Percentiles rank a stretch among this genome's conserved stretches.
Conservation (phyloP, 2,113 vertebrate species). For the Cyrtonyx montezumae region DNA sequence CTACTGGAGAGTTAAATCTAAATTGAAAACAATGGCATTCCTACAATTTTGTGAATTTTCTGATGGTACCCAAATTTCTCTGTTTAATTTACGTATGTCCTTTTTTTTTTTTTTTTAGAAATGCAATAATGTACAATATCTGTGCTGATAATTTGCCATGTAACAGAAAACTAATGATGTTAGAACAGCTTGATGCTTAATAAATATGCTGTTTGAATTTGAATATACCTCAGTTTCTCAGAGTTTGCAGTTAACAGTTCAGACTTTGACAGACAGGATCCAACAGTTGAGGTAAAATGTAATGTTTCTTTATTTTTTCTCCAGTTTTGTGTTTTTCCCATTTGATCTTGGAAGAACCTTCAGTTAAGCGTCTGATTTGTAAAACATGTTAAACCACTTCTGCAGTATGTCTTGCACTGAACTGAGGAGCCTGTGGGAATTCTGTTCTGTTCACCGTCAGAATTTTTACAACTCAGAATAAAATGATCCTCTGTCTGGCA, state of each 20-base stretch:
- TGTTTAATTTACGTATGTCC: background rate
- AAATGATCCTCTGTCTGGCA: background rate
- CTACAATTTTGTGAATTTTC: background rate
- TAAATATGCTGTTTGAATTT: background rate
- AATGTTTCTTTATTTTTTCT: background rate
- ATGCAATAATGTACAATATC: background rate
- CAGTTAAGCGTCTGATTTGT: background rate
- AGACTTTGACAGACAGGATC: background rate
- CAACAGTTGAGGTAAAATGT: background rate
- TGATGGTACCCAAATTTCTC: background rate
- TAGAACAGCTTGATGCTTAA: background rate
- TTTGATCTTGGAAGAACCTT: background rate
- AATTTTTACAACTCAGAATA: background rate
- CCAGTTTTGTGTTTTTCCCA: background rate
- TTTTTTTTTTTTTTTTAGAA: background rate
- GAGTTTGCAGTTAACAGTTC: background rate
- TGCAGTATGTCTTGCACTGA: background rate
- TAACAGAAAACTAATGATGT: fast-evolving
- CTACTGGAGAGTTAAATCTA: background rate
- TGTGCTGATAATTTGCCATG: background rate
- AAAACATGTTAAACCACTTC: background rate
- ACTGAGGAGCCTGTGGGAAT: background rate
- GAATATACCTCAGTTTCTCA: background rate
- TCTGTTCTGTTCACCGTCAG: background rate
- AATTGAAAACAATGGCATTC: background rate